phyloP scores from a whole-genome alignment of 2,113 vertebrate species.

The Thamnophis sirtalis region DNA sequence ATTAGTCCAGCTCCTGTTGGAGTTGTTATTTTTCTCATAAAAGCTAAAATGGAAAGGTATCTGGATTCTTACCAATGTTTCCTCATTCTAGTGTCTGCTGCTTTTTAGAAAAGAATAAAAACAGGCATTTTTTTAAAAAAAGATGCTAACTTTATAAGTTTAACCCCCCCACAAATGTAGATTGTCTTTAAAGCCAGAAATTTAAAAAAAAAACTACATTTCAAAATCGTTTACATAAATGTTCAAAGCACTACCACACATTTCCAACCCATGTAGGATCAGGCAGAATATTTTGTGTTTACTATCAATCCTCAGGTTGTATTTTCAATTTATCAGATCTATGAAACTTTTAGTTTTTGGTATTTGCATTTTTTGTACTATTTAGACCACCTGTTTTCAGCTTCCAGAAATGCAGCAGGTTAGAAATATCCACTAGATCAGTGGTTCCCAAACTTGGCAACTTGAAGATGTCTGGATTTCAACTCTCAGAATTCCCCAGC shows the following conservation, averaged over 20 bases:
- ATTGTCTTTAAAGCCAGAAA: conserved; percentile 18
- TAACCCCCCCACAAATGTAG: conserved; percentile 7
- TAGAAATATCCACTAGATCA: background rate
- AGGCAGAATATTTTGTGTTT: background rate
- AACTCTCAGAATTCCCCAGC: no score
- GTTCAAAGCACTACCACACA: background rate
- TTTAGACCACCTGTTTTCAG: background rate
- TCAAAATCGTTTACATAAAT: background rate
- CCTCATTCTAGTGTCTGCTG: background rate
- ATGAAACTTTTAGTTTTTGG: background rate
- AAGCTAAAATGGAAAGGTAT: background rate
- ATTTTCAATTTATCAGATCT: background rate
- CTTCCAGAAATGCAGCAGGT: background rate
- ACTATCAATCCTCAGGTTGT: background rate
- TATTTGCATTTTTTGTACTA: background rate
- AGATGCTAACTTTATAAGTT: conserved; percentile 13
- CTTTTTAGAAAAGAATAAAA: conserved; percentile 7
- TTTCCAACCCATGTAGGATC: background rate
- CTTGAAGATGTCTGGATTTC: no score
- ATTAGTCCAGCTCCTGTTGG: conserved; percentile 22
- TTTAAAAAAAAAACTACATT: background rate
- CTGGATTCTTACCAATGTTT: conserved; percentile 8
- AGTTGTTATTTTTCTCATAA: conserved; percentile 35
- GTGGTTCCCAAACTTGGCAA: no score
- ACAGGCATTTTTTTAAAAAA: background rate